Evolutionary conservation across 1,140 invertebrate genomes (phyloP).

Genomic region (Harlomillsia oculata): DNA sequence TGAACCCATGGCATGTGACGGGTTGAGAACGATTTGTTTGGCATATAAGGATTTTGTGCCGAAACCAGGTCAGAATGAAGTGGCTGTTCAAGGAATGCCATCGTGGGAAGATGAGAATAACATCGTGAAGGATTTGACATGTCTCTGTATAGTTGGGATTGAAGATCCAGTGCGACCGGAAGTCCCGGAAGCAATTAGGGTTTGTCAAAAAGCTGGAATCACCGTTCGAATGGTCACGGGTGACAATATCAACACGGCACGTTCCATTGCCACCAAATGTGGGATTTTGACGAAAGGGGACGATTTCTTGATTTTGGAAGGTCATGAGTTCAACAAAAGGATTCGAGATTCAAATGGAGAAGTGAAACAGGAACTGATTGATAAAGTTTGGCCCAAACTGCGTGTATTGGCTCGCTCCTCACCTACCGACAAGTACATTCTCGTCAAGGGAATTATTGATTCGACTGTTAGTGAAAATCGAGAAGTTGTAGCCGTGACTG

Average conservation of each 20-base stretch:
- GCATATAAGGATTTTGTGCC: constrained; percentile 49
- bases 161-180: constrained; percentile 60
- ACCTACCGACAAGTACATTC: constrained; percentile 54
- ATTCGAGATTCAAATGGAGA: constrained; percentile 47
- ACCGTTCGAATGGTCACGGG: constrained; percentile 60
- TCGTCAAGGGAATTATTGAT: constrained; percentile 59
- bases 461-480: constrained; percentile 41
- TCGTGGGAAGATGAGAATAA: constrained; percentile 54
- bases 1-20: constrained; percentile 55
- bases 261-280: constrained; percentile 56
- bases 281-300: constrained; percentile 51
- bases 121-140: constrained; percentile 48
- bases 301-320: constrained; percentile 52
- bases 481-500: constrained; percentile 57
- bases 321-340: constrained; percentile 53
- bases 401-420: constrained; percentile 55
- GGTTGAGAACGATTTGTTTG: constrained; percentile 53
- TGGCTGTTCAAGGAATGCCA: constrained; percentile 41
- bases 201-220: constrained; percentile 53
- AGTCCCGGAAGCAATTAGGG: constrained; percentile 49
- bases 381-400: constrained; percentile 54
- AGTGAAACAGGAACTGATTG: constrained; percentile 45
- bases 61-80: constrained; percentile 32
- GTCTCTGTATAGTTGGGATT: constrained; percentile 52
- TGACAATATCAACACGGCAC: constrained; percentile 58